phyloP scores from a whole-genome alignment of 2,888 invertebrate genomes.

The Tolmerus cingulatus region DNA sequence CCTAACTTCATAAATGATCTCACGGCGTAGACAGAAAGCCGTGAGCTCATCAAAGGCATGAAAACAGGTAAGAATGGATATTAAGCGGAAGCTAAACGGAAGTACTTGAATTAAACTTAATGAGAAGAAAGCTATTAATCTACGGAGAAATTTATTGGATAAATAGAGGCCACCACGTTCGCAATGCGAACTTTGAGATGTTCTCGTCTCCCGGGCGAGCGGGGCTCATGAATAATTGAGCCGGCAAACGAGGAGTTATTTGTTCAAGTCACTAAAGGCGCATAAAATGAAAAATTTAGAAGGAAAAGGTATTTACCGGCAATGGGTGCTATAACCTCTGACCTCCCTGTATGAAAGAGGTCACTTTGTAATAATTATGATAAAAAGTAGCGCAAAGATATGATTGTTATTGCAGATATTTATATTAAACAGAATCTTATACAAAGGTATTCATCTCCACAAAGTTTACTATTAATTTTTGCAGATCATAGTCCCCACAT shows the following conservation, averaged over 20 bases:
- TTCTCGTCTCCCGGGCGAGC: background rate
- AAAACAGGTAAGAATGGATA: background rate
- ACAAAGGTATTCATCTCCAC: too few relatives aligned
- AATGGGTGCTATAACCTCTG: background rate
- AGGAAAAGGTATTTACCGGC: background rate
- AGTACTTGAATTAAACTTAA: constrained; percentile 48
- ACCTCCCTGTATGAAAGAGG: background rate
- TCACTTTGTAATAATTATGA: background rate
- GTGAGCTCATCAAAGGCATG: background rate
- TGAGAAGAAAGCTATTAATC: constrained; percentile 48
- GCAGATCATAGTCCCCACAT: too few relatives aligned
- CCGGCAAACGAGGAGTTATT: background rate
- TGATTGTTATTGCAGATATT: too few relatives aligned
- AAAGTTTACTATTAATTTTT: too few relatives aligned
- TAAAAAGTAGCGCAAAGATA: too few relatives aligned
- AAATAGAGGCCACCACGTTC: constrained; percentile 38
- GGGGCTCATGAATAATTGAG: background rate
- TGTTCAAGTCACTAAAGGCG: background rate
- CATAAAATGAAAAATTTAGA: background rate
- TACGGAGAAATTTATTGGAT: constrained; percentile 47
- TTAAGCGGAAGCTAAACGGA: constrained; percentile 37
- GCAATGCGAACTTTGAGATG: background rate
- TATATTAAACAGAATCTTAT: too few relatives aligned
- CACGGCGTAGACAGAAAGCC: background rate
- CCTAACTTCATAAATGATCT: background rate